Evolutionary conservation across 2,888 invertebrate species (phyloP).

Genomic region (Conus canariensis): DNA sequence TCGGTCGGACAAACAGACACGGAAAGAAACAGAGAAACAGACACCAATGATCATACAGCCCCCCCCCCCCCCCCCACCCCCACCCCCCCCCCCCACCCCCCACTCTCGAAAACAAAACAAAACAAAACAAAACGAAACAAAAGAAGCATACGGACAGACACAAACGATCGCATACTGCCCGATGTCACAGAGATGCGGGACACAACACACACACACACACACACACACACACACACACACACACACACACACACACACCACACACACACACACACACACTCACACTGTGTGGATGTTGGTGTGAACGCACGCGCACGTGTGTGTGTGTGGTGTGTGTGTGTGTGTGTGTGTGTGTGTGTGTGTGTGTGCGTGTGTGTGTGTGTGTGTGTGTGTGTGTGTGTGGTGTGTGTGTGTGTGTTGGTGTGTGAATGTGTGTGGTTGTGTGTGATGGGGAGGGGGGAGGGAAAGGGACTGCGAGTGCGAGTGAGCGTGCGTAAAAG

Average conservation of each 20-base stretch:
- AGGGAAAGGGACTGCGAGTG: not conserved
- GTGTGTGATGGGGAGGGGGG: not conserved
- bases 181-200: no score
- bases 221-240: no score
- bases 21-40: no score
- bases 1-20: no score
- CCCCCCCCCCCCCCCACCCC: no score
- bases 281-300: not conserved
- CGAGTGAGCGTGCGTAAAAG: not conserved
- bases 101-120: no score
- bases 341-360: not conserved
- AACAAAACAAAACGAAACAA: no score
- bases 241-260: not conserved
- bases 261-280: not conserved
- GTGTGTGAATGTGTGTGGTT: not conserved
- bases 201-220: no score
- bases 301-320: not conserved
- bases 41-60: no score
- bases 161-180: no score
- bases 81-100: no score
- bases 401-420: not conserved
- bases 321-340: slow-evolving; percentile 15
- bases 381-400: not conserved
- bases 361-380: not conserved
- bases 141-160: no score